Evolutionary conservation across 2,113 vertebrate genomes (phyloP), one percentile per base, ranked within the genome.

Genomic region (Sigmodon hispidus): DNA sequence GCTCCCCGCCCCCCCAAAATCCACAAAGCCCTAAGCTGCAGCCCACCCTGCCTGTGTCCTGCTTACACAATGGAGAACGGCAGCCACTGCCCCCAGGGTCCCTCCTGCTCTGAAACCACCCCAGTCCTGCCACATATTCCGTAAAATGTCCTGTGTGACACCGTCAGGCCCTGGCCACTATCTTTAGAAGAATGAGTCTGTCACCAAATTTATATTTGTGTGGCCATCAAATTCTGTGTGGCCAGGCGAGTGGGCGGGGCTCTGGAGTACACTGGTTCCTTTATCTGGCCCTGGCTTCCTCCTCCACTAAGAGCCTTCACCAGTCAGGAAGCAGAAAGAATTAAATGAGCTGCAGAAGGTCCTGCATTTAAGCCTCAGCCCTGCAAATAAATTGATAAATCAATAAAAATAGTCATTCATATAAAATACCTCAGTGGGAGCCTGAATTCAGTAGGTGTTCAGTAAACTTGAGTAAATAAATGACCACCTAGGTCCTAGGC

Each of bases 191-290:
- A 45, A 6, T 13, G 10, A 57, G 29, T 2, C 83, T 55, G 40
- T 1, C 0, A 8, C 59, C 48, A 67, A n/a, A 61, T 19, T 16
- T 7, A 59, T 43, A 3, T 11, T 40, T 50, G 29, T 0, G 1
- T 13, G 52, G 36, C 36, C n/a, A 50, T n/a, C n/a, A n/a, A n/a
- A 21, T 48, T 24, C 45, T 50, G 29, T 0, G 1, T 13, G 52
- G 36, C 36, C n/a, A 50, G 5, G 26, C 16, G 73, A 77, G 22
- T 24, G n/a, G 22, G 21, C 52, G 40, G 79, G 52, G 8, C 36
- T 36, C 80, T 9, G 31, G 11, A 36, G 55, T 21, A 16, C 0
- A 1, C 5, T 6, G 12, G 17, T 63, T 40, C 69, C 34, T 70
- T 21, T 52, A 40, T 86, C 72, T 24, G 59, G 36, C 22, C 65